A percentile compares a stretch with the other conserved stretches of the same genome.
Evolutionary conservation across 1,140 invertebrate species (phyloP).

Genomic region (Goniozus legneri): DNA sequence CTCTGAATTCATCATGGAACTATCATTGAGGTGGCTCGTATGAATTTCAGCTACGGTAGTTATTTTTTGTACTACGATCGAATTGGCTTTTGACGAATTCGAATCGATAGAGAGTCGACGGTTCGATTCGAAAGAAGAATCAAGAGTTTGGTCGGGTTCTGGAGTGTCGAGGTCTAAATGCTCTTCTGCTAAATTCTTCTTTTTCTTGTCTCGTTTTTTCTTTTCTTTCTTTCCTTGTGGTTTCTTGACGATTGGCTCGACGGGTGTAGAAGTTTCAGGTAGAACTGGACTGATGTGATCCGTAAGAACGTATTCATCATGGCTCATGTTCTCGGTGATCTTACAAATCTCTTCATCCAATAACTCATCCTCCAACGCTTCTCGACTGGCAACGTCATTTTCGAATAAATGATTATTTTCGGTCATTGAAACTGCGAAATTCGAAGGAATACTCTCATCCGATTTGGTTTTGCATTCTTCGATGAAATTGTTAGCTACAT

Average conservation of each 20-base stretch:
- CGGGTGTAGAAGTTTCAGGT: conserved; percentile 26
- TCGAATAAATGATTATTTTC: too few relatives aligned
- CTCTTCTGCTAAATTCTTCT: conserved; percentile 38
- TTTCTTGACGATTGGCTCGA: conserved; percentile 7
- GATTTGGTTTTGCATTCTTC: background rate
- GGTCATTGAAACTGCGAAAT: background rate
- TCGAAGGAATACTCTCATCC: background rate
- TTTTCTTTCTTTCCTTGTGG: conserved; percentile 8
- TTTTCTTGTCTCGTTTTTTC: conserved; percentile 26
- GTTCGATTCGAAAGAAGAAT: too few relatives aligned
- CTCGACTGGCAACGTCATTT: conserved; percentile 13
- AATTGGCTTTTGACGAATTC: too few relatives aligned
- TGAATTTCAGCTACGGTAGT: too few relatives aligned
- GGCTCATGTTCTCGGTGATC: conserved; percentile 52
- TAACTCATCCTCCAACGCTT: conserved; percentile 43
- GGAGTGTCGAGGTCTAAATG: conserved; percentile 40
- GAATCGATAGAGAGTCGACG: too few relatives aligned
- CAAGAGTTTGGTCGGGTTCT: background rate
- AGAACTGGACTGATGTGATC: conserved; percentile 43
- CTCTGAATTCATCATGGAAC: too few relatives aligned
- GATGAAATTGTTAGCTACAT: too few relatives aligned
- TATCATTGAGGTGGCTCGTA: too few relatives aligned
- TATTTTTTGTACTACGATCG: too few relatives aligned
- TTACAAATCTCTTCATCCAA: conserved; percentile 52
- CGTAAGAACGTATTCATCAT: conserved; percentile 50